Evolutionary conservation across 2,797 vertebrate genomes (phyloP).

Genomic region (Hybognathus amarus): DNA sequence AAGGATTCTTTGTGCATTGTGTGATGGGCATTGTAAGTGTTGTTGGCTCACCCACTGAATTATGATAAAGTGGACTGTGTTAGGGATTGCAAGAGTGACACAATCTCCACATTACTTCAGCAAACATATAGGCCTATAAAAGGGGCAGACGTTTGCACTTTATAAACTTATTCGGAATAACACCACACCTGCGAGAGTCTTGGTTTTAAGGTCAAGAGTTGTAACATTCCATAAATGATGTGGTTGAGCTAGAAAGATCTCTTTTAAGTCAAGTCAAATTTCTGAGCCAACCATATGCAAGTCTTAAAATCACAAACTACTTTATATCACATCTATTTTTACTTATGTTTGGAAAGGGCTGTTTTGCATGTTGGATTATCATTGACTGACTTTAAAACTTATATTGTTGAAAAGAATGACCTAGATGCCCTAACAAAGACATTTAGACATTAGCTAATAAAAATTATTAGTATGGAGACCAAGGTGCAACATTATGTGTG

Average conservation of each 20-base stretch:
- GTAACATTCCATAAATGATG: conserved; percentile 11
- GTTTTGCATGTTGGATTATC: not conserved
- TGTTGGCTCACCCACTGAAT: conserved; percentile 44
- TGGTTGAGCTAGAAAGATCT: not conserved
- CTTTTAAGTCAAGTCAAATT: not conserved
- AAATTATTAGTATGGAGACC: not conserved
- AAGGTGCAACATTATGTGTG: not conserved
- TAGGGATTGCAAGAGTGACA: conserved; percentile 10
- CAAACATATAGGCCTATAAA: not conserved
- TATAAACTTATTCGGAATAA: not conserved
- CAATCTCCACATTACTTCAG: not conserved
- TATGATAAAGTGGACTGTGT: conserved; percentile 48
- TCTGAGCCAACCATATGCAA: not conserved
- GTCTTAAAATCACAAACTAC: not conserved
- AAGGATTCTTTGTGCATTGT: conserved; percentile 54
- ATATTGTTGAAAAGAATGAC: not conserved
- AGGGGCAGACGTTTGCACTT: not conserved
- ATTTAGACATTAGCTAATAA: not conserved
- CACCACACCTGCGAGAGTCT: not conserved
- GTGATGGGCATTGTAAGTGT: conserved; percentile 47
- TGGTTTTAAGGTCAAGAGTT: conserved; percentile 6
- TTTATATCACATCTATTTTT: not conserved
- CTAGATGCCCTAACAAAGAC: not conserved
- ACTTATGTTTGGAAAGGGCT: not conserved
- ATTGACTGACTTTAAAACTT: not conserved